Base-by-base conservation (phyloP, 2,113 vertebrate species). In the Lamprologus sp. region DNA sequence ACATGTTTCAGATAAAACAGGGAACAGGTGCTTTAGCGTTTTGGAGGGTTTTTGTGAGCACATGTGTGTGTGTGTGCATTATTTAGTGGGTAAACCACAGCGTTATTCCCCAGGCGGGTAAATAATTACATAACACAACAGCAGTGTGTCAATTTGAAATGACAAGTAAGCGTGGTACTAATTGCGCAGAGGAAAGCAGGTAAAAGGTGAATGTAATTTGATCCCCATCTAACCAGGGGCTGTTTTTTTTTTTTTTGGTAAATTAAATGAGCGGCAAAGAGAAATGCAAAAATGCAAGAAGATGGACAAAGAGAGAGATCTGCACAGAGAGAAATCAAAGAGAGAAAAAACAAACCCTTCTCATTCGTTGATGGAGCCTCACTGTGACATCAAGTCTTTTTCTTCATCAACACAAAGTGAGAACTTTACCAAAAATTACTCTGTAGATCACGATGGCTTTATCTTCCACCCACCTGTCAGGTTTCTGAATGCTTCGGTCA, bases 91-190 rank as follows among this genome's bases (percentile, higher is more conserved):
- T 88, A 92, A 90, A 90, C 23, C 82, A 81, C 56, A 90, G 68
- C 68, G 83, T 70, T 68, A 23, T 84, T 84, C 91, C 91, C 84
- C 84, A 68, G 92, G 89, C 87, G 11, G 88, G 88, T 84, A 87
- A 92, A 94, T 94, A 92, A 95, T 95, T 92, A 92, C 93, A 89
- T 13, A 87, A 84, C 63, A 90, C 90, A 93, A 93, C 91, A 88
- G 91, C 89, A 82, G 90, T 56, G 85, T 90, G 87, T 93, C 92
- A 87, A 84, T 90, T 93, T 84, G 65, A 94, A 89, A 90, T 91
- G 93, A 95, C 92, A 87, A 87, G 89, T 42, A 33, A 90, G 91
- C 82, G 79, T 86, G 92, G 84, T 33, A 60, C 92, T 96, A 94
- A 95, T 93, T 95, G 91, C 60, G n/a, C 77, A 49, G 90, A 90